These are phyloP conservation scores for Vollenhovia emeryi DNA, from an alignment of 1,140 invertebrate genomes.

Conservation along the genomic window DNA sequence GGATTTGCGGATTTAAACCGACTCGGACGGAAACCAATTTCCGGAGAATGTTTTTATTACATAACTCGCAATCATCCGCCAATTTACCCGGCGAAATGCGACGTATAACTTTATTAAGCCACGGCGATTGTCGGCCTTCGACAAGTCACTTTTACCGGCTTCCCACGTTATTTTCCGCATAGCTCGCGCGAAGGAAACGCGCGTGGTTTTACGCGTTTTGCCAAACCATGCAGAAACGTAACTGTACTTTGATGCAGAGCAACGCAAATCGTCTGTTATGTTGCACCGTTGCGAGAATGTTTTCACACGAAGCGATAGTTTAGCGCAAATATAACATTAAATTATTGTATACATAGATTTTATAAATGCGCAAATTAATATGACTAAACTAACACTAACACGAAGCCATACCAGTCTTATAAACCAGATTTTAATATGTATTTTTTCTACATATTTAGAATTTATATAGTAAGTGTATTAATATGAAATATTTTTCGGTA, in stretches of 20 bases:
- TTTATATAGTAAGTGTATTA: no score
- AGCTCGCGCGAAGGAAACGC: conserved; percentile 14
- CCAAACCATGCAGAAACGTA: conserved; percentile 42
- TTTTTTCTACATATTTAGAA: no score
- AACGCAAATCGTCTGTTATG: not conserved
- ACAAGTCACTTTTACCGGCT: conserved; percentile 42
- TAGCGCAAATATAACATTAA: not conserved
- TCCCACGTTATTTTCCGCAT: conserved; percentile 39
- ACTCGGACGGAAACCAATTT: conserved; percentile 14
- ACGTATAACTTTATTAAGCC: conserved; percentile 34
- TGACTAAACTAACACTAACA: no score
- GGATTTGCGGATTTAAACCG: conserved; percentile 7
- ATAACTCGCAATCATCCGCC: conserved; percentile 5
- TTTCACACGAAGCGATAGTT: not conserved
- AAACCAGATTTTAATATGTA: no score
- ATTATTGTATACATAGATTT: not conserved
- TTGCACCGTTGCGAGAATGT: not conserved
- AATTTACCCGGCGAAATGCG: conserved; percentile 4
- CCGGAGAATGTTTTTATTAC: conserved; percentile 36
- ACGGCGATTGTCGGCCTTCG: conserved; percentile 19
- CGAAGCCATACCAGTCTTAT: no score
- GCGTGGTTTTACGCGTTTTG: conserved; percentile 23
- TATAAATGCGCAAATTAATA: not conserved
- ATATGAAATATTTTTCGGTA: no score
- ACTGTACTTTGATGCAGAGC: conserved; percentile 27